Conservation (phyloP, 2,797 vertebrate species). For the Enteromius fasciolatus region DNA sequence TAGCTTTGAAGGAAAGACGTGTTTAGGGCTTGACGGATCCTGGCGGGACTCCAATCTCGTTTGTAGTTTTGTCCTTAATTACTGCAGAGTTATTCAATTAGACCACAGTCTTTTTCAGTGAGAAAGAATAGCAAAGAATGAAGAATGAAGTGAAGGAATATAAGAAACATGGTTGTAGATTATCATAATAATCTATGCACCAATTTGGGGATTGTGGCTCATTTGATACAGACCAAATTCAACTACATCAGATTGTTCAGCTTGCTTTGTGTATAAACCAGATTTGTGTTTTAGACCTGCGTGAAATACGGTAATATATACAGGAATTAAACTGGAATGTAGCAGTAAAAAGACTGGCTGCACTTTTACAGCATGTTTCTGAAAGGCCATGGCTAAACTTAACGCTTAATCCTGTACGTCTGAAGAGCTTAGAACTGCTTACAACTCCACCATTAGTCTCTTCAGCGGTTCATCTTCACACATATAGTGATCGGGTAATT, state of each 20-base stretch:
- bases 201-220: conserved; percentile 19
- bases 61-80: conserved; percentile 48
- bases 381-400: conserved; percentile 17
- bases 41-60: conserved; percentile 49
- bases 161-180: not conserved
- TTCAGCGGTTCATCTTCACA: conserved; percentile 12
- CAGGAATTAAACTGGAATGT: not conserved
- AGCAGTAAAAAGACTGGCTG: not conserved
- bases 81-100: conserved; percentile 41
- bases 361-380: conserved; percentile 12
- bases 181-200: conserved; percentile 21
- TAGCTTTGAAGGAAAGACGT: conserved; percentile 41
- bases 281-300: conserved; percentile 5
- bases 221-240: conserved; percentile 28
- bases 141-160: not conserved
- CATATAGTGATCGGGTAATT: not conserved
- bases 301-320: not conserved
- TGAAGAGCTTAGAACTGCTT: conserved; percentile 22
- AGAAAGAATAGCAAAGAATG: conserved; percentile 9
- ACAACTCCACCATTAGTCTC: conserved; percentile 6
- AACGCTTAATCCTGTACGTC: conserved; percentile 27
- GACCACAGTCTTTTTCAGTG: conserved; percentile 23
- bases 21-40: conserved; percentile 39
- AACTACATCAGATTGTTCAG: not conserved
- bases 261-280: not conserved